Conservation (phyloP, 2,113 vertebrate genomes). For the Epinephelus moara region DNA sequence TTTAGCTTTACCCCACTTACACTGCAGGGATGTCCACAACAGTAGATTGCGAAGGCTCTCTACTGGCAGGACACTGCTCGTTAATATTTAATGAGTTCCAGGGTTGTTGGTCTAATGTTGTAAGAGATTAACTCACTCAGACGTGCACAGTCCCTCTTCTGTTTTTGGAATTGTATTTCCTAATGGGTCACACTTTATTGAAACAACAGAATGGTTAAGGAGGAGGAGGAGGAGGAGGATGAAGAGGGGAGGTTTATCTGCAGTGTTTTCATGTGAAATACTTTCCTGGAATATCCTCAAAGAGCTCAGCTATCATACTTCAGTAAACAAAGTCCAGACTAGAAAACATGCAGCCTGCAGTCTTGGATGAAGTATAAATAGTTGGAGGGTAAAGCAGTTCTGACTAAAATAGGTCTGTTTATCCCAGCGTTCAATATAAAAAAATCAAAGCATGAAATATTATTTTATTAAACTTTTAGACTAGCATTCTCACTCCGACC, state of each 20-base stretch:
- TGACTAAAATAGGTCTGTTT: not conserved
- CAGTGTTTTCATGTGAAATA: slow-evolving; percentile 17
- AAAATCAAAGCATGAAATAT: not conserved
- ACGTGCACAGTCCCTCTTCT: slow-evolving; percentile 14
- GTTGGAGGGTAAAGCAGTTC: not conserved
- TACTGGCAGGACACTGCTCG: slow-evolving; percentile 5
- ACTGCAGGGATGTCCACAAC: not conserved
- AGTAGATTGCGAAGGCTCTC: not conserved
- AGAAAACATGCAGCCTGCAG: not conserved
- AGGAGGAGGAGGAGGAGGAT: not conserved
- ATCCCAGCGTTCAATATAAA: not conserved
- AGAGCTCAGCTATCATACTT: slow-evolving; percentile 15
- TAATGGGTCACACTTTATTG: slow-evolving; percentile 7
- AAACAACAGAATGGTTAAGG: slow-evolving; percentile 1
- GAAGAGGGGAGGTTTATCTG: not conserved
- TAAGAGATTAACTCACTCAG: slow-evolving; percentile 24
- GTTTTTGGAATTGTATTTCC: not conserved
- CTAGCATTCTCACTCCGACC: no score
- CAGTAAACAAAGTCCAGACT: slow-evolving; percentile 5
- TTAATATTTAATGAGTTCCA: slow-evolving; percentile 47
- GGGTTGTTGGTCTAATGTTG: slow-evolving; percentile 7
- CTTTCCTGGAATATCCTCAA: slow-evolving; percentile 33
- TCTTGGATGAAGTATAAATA: not conserved
- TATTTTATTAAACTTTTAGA: not conserved
- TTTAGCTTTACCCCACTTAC: not conserved